Base-by-base conservation (phyloP, 2,113 vertebrate genomes). In the Podarcis raffonei region DNA sequence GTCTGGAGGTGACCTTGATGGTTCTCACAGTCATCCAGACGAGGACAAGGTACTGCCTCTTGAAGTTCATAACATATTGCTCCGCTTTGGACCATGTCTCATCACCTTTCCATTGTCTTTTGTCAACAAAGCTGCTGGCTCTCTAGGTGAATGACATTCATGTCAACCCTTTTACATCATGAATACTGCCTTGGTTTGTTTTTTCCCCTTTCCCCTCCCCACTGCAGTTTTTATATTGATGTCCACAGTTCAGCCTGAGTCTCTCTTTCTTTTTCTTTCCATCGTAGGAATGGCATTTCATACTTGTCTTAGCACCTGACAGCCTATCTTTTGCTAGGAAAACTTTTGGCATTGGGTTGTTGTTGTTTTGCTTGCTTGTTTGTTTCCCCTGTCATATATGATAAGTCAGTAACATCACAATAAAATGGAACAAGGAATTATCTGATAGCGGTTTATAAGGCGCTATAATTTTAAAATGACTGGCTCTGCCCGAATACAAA, bases 401-500 rank as follows among this genome's bases (percentile, higher is more conserved):
- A 57, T 86, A 89, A 87, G 89, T 84, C 87, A 82, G 88, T 75
- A 92, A 80, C 72, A 75, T 62, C 75, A 53, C 85, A 91, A 48
- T 82, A 39, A 91, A 81, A 89, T 32, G 65, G 81, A 84, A 69
- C 8, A 90, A 83, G 66, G 85, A 81, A 65, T 77, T 90, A 87
- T 79, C 84, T 83, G 93, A 74, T 91, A 39, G 0, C 9, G 65
- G 25, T 82, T 87, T 83, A 83, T 62, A 80, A 72, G 91, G 90
- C 87, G 32, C 77, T 88, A 1, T 83, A 90, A 74, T 84, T 89
- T 88, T 39, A 76, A 88, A 92, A 75, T 35, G 82, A 48, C 48
- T 89, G 80, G 12, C 32, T 85, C 57, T 59, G 30, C 76, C 91
- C 71, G 90, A 74, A 90, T 88, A 90, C 32, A 0, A 32, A 68